Evolutionary conservation across 1,140 invertebrate species (phyloP).

Genomic region (Drosophila ogumai): DNA sequence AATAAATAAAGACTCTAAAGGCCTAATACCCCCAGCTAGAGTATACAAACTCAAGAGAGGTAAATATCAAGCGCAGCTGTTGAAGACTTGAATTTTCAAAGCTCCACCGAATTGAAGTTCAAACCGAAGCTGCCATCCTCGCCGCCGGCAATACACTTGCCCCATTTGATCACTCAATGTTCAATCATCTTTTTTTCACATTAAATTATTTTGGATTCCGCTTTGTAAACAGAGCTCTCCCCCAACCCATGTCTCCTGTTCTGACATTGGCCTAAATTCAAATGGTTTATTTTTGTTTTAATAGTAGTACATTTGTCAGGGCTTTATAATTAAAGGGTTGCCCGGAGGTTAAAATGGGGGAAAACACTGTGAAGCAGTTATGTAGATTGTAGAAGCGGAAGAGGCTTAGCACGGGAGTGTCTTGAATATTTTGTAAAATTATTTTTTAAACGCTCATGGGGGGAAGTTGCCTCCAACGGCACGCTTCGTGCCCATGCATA

Average conservation of each 20-base stretch:
- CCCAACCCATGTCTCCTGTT: conserved; percentile 1
- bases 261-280: conserved; percentile 40
- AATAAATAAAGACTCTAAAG: background rate
- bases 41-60: conserved; percentile 18
- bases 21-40: background rate
- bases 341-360: background rate
- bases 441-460: conserved; percentile 17
- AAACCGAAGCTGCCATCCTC: conserved; percentile 38
- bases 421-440: conserved; percentile 24
- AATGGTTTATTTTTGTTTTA: background rate
- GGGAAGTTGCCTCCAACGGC: conserved; percentile 32
- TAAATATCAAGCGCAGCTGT: conserved; percentile 36
- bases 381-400: background rate
- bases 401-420: background rate
- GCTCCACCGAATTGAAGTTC: conserved; percentile 13
- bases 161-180: conserved; percentile 39
- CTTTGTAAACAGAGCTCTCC: background rate
- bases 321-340: conserved; percentile 14
- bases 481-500: conserved; percentile 27
- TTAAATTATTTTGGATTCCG: conserved; percentile 6
- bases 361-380: background rate
- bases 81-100: conserved; percentile 24
- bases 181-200: conserved; percentile 27
- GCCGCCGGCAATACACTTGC: conserved; percentile 45
- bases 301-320: conserved; percentile 2